Percentiles rank a stretch among this genome's conserved stretches.
Conservation (phyloP, 2,888 invertebrate species). For the Philereme vetulata region DNA sequence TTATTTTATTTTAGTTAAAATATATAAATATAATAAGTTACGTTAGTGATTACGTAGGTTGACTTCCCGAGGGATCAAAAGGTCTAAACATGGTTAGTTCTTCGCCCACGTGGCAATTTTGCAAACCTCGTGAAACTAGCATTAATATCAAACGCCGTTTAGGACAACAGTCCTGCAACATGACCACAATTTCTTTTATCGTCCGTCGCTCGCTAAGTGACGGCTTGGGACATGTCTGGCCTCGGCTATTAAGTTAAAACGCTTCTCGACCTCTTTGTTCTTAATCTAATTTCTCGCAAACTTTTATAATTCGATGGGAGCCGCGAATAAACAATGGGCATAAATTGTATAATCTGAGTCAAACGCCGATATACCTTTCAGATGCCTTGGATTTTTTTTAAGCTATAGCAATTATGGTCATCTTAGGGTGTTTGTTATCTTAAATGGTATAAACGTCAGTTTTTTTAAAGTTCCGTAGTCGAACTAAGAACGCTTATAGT, state of each 20-base stretch:
- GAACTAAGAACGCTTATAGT: too few species aligned
- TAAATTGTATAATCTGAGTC: slow-evolving; percentile 26
- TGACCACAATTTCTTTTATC: slow-evolving; percentile 49
- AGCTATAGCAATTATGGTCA: too few species aligned
- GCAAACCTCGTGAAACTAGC: slow-evolving; percentile 9
- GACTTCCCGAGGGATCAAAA: too few species aligned
- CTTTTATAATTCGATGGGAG: slow-evolving; percentile 63
- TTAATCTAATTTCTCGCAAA: slow-evolving; percentile 66
- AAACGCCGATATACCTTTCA: too few species aligned
- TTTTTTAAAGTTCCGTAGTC: too few species aligned
- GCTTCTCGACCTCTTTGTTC: slow-evolving; percentile 57
- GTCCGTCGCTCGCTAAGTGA: slow-evolving; percentile 54
- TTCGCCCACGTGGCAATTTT: neutral
- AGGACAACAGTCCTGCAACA: slow-evolving; percentile 28
- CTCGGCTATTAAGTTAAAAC: slow-evolving; percentile 61
- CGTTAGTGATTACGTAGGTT: too few species aligned
- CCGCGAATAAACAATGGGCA: slow-evolving; percentile 54
- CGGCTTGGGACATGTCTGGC: slow-evolving; percentile 53
- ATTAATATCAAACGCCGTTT: slow-evolving; percentile 23
- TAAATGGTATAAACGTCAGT: too few species aligned
- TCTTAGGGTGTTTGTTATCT: too few species aligned
- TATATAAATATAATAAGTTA: too few species aligned
- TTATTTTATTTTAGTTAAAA: too few species aligned
- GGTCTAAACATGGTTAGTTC: too few species aligned
- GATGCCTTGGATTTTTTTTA: too few species aligned